phyloP scores from a whole-genome alignment of 2,797 vertebrate genomes.

The Alauda arvensis region DNA sequence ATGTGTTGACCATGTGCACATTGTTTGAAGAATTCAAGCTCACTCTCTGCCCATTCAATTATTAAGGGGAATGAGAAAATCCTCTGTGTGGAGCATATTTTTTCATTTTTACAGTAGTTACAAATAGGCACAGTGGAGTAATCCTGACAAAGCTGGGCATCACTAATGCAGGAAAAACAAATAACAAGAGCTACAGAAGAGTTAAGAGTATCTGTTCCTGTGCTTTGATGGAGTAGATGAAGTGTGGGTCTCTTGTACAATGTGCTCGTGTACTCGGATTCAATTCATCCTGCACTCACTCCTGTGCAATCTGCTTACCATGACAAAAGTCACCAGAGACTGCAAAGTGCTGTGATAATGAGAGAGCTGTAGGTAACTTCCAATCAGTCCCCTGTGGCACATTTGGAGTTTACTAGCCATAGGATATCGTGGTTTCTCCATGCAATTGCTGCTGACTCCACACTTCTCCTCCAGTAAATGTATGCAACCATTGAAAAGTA shows the following conservation, averaged over 20 bases:
- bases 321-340: constrained; percentile 41
- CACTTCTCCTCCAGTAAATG: constrained; percentile 45
- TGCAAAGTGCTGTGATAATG: constrained; percentile 46
- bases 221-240: neutral
- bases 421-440: constrained; percentile 19
- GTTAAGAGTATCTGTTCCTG: neutral
- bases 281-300: constrained; percentile 7
- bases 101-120: neutral
- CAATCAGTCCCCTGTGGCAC: constrained; percentile 30
- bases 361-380: constrained; percentile 40
- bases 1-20: no score
- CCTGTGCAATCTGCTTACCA: constrained; percentile 36
- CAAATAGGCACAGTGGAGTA: neutral
- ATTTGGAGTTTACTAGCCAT: constrained; percentile 52
- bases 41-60: neutral
- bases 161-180: neutral
- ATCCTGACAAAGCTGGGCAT: neutral
- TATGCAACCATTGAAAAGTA: constrained; percentile 33
- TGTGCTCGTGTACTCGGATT: neutral
- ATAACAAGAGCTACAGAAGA: neutral
- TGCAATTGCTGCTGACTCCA: constrained; percentile 27
- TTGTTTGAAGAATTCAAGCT: neutral
- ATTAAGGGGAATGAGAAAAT: neutral
- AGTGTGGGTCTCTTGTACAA: constrained; percentile 7
- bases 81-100: neutral